Conservation (phyloP, 2,113 vertebrate species). For the Chitala chitala region DNA sequence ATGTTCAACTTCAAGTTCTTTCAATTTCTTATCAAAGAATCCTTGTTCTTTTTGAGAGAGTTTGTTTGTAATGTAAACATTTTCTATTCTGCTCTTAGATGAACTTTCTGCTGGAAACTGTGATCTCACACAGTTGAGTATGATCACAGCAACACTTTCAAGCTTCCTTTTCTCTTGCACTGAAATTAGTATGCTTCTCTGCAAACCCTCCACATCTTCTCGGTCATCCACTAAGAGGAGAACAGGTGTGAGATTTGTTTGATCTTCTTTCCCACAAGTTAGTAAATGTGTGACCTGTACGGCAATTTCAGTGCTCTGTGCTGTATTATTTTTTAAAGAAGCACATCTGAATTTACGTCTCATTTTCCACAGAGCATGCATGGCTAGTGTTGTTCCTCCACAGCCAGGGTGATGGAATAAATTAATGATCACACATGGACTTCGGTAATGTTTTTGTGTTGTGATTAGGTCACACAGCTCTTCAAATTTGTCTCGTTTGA, state of each 20-base stretch:
- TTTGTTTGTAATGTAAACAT: slow-evolving; percentile 36
- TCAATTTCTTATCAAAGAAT: slow-evolving; percentile 37
- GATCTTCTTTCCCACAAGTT: slow-evolving; percentile 38
- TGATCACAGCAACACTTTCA: slow-evolving; percentile 29
- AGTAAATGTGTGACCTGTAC: slow-evolving; percentile 34
- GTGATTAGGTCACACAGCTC: slow-evolving; percentile 31
- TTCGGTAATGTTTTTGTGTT: slow-evolving; percentile 22
- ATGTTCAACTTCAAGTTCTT: slow-evolving; percentile 31
- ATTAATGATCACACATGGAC: slow-evolving; percentile 38
- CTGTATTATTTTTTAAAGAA: slow-evolving; percentile 43
- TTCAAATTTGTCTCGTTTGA: slow-evolving; percentile 56
- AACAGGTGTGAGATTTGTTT: slow-evolving; percentile 37
- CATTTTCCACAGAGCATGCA: slow-evolving; percentile 44
- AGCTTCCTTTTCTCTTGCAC: neutral
- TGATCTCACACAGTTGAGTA: slow-evolving; percentile 43
- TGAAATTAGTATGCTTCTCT: slow-evolving; percentile 33
- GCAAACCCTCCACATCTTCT: slow-evolving; percentile 35
- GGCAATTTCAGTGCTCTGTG: slow-evolving; percentile 32
- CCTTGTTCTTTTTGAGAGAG: slow-evolving; percentile 35
- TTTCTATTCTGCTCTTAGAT: slow-evolving; percentile 19
- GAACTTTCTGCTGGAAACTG: slow-evolving; percentile 22
- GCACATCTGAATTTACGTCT: slow-evolving; percentile 44
- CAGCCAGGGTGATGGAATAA: slow-evolving; percentile 48
- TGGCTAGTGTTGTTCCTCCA: slow-evolving; percentile 44
- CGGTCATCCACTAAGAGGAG: slow-evolving; percentile 46